Conservation (phyloP, 2,113 vertebrate species). For the Promerops cafer region DNA sequence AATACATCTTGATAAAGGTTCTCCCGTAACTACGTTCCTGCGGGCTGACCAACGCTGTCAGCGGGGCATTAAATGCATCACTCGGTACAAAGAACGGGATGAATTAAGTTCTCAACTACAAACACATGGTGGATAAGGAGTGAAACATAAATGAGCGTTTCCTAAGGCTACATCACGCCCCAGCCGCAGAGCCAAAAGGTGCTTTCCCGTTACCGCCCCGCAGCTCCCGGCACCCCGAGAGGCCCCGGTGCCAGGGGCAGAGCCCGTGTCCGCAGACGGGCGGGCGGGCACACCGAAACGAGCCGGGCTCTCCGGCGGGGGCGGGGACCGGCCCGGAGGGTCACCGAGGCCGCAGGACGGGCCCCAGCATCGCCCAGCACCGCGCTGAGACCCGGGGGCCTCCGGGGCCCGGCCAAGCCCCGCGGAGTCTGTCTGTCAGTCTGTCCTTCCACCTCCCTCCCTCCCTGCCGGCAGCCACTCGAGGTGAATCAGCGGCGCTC, state of each 20-base stretch:
- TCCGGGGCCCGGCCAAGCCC: neutral
- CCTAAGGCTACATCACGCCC: neutral
- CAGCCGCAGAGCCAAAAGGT: neutral
- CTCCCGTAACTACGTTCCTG: accelerated
- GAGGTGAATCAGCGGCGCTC: neutral
- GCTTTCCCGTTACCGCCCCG: neutral
- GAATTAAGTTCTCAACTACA: neutral
- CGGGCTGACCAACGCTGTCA: neutral
- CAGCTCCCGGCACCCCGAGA: neutral
- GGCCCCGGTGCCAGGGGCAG: neutral
- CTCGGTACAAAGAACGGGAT: neutral
- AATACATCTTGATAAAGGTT: neutral
- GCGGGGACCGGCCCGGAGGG: neutral
- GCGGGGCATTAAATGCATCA: accelerated
- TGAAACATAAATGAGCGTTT: neutral
- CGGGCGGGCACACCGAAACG: neutral
- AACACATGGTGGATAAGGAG: accelerated
- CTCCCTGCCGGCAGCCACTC: neutral
- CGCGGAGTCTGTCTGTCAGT: neutral
- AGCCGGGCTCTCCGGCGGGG: neutral
- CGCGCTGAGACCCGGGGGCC: neutral
- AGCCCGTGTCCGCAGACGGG: neutral
- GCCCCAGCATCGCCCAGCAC: neutral
- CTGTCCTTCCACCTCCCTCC: neutral
- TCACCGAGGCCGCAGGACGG: neutral